phyloP scores from a whole-genome alignment of 2,113 vertebrate genomes.

The Parus major region DNA sequence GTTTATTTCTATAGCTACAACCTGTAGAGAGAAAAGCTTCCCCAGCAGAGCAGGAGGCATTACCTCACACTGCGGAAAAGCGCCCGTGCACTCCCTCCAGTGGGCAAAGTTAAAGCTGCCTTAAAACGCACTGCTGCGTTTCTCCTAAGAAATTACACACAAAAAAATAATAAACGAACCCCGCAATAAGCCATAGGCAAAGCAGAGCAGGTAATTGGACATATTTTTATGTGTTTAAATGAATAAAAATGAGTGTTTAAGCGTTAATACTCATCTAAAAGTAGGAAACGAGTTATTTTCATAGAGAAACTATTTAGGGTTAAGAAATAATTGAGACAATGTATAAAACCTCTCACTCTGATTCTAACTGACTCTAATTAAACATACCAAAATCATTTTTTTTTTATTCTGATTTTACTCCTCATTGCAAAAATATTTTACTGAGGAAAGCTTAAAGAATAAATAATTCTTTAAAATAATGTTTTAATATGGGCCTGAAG shows the following conservation, averaged over 20 bases:
- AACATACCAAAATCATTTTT: not conserved
- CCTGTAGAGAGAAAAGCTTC: not conserved
- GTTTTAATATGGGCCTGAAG: not conserved
- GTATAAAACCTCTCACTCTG: not conserved
- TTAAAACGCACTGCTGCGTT: not conserved
- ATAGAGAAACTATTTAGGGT: not conserved
- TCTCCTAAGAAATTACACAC: not conserved
- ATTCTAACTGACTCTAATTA: too few relatives aligned
- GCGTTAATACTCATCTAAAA: not conserved
- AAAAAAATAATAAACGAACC: not conserved
- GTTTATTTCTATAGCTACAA: not conserved
- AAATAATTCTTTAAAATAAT: not conserved
- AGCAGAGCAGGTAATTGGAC: not conserved
- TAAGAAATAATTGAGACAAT: not conserved
- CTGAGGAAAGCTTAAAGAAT: not conserved
- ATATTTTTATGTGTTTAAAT: not conserved
- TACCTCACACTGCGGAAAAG: not conserved
- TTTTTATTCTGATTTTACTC: not conserved
- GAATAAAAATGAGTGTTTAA: not conserved
- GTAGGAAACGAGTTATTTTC: not conserved
- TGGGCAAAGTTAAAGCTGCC: not conserved
- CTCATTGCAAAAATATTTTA: not conserved
- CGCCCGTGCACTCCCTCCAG: not conserved
- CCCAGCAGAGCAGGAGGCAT: too few relatives aligned
- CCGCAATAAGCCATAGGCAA: fast-evolving